Base-by-base conservation (phyloP, 2,888 invertebrate genomes). In the Dolichopus griseipennis region DNA sequence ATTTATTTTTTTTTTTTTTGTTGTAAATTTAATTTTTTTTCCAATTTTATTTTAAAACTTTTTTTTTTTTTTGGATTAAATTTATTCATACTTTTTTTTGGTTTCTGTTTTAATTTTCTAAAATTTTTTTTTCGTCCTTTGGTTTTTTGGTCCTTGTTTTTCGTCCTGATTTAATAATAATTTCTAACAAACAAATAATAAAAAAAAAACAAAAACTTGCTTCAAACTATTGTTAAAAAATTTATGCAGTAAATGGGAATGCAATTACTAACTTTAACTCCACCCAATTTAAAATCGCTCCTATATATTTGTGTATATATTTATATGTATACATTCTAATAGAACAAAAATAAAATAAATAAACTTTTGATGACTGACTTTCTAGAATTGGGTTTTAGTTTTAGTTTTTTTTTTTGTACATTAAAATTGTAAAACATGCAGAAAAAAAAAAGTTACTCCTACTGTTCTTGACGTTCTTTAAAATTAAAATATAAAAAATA, bases 31-130 rank as follows among this genome's bases (percentile, higher is more conserved):
- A 65, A 69, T 62, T 67, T 66, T 68, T 68, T 69, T 66, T 68
- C 2, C 15, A 41, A 41, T 12, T 9, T 41, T 41, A 41, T 15
- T 41, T 41, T 41, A 6, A n/a, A 12, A 41, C 41, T 18, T 52
- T 52, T 52, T 52, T 3, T 18, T 52, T 52, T 52, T 52, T n/a
- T n/a, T 15, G 18, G 6, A 18, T 52, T 52, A 6, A 18, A 6
- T 52, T 52, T 70, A 64, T 20, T 67, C 62, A 66, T 68, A 67
- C 69, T 73, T 70, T 71, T 71, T 73, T 73, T 70, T 72, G 73
- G 73, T 71, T 73, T 74, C 74, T 33, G 15, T 70, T 70, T 65
- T n/a, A n/a, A n/a, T n/a, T n/a, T n/a, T n/a, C n/a, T n/a, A n/a
- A n/a, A n/a, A n/a, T n/a, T 37, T 72, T 74, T 69, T 70, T 61